phyloP scores from a whole-genome alignment of 35 echinoderm and acorn worm genomes.

The Patiria miniata region DNA sequence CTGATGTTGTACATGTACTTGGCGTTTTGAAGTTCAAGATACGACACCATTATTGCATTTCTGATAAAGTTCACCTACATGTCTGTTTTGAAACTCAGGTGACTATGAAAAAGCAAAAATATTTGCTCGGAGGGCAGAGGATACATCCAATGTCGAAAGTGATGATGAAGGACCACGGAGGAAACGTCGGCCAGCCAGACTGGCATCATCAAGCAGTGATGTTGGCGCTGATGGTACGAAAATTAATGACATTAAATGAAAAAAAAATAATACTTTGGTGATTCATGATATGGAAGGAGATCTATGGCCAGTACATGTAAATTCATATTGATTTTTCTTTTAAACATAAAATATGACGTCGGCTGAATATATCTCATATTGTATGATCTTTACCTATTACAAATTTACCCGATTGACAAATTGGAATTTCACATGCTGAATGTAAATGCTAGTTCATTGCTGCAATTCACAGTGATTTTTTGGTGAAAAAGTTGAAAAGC shows the following conservation, averaged over 20 bases:
- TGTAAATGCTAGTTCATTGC: no score
- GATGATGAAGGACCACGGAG: neutral
- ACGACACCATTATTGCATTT: neutral
- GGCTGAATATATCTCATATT: no score
- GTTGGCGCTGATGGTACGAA: neutral
- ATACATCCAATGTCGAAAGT: neutral
- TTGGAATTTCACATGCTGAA: no score
- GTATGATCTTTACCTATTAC: no score
- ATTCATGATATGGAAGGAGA: neutral
- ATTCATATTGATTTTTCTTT: no score
- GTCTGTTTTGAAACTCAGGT: neutral
- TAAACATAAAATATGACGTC: no score
- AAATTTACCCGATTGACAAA: no score
- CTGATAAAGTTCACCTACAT: neutral
- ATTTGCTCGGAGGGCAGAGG: neutral
- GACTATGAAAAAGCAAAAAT: neutral
- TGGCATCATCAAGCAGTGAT: neutral
- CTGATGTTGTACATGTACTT: neutral
- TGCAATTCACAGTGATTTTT: no score
- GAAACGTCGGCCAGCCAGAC: constrained; percentile 6
- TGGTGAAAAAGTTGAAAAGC: neutral
- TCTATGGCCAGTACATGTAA: neutral
- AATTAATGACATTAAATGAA: neutral
- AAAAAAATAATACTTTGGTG: neutral
- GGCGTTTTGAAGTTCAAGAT: neutral